Percentiles rank a stretch among this genome's conserved stretches.
phyloP scores from a whole-genome alignment of 2,888 invertebrate species.

The Parnassius apollo region DNA sequence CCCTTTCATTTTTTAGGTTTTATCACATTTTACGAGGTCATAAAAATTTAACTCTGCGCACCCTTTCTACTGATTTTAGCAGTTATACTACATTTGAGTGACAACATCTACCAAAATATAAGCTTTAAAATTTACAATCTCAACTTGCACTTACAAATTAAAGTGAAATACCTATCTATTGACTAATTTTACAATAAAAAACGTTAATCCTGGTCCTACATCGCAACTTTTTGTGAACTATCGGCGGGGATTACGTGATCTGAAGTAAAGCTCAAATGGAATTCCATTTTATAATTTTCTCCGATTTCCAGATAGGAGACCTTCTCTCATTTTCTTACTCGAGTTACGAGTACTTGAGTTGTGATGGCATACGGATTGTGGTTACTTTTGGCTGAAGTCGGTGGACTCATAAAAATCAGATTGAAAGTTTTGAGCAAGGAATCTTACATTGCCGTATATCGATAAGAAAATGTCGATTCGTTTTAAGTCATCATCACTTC shows the following conservation, averaged over 20 bases:
- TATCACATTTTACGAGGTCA: no score
- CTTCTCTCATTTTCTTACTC: slow-evolving; percentile 37
- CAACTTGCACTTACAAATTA: no score
- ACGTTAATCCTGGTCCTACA: slow-evolving; percentile 10
- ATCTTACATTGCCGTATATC: slow-evolving; percentile 33
- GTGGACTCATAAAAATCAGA: slow-evolving; percentile 30
- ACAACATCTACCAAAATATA: no score
- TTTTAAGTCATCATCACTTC: slow-evolving; percentile 38
- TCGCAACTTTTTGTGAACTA: slow-evolving; percentile 35
- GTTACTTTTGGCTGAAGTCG: slow-evolving; percentile 28
- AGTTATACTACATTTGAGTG: no score
- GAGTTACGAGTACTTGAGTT: slow-evolving; percentile 25
- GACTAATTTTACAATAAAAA: background rate
- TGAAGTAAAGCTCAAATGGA: slow-evolving; percentile 60
- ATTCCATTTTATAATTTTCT: slow-evolving; percentile 60
- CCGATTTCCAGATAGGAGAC: slow-evolving; percentile 45
- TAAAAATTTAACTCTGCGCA: no score
- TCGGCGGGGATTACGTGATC: slow-evolving; percentile 52
- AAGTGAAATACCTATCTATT: background rate
- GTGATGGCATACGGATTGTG: slow-evolving; percentile 27
- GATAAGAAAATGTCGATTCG: slow-evolving; percentile 38
- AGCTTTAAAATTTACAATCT: no score
- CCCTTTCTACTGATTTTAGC: no score
- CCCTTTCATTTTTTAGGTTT: no score
- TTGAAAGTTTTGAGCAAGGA: slow-evolving; percentile 29